Base-by-base conservation (phyloP, 1,140 invertebrate species). In the Aradophagus sp. region DNA sequence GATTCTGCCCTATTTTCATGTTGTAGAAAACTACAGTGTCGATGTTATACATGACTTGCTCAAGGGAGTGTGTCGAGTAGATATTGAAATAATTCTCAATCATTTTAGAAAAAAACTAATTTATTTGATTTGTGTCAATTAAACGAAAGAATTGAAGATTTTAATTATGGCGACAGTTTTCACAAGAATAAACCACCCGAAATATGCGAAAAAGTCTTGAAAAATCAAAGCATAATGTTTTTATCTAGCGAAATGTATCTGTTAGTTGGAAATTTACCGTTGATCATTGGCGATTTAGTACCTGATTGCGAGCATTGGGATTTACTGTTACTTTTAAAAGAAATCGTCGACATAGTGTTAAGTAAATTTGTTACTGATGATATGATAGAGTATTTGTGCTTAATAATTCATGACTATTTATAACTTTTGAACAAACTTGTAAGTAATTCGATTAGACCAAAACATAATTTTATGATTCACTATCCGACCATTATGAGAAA, bases 171-270 rank as follows among this genome's bases (percentile, higher is more conserved):
- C 10, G 6, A 5, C 5, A 38, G 32, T 45, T 42, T 12, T 16
- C 35, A 53, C 10, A 8, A 1, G 12, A 63, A 63, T 35, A 63
- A 53, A n/a, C 47, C 34, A 11, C 31, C 45, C 1, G 36, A 44
- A 19, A 52, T 62, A 2, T 41, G 2, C 2, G 0, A 5, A n/a
- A 12, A 39, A 15, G 45, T 52, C 2, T 20, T 63, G 23, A 52
- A 53, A 20, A 13, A 32, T 1, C 27, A 53, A 53, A 17, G 26
- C 12, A 52, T 63, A 11, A 13, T 62, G 0, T 10, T 63, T 1
- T 63, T 41, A 5, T 52, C 59, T 1, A 35, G 36, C 11, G 61
- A 65, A 55, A 65, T 65, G 61, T 65, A 44, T 15, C 32, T 38
- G 32, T 27, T 65, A 5, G 34, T 56, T 12, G 34, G 14, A 2